These are phyloP conservation scores for Seladonia tumulorum DNA, from an alignment of 2,888 invertebrate genomes.

Conservation along the genomic window DNA sequence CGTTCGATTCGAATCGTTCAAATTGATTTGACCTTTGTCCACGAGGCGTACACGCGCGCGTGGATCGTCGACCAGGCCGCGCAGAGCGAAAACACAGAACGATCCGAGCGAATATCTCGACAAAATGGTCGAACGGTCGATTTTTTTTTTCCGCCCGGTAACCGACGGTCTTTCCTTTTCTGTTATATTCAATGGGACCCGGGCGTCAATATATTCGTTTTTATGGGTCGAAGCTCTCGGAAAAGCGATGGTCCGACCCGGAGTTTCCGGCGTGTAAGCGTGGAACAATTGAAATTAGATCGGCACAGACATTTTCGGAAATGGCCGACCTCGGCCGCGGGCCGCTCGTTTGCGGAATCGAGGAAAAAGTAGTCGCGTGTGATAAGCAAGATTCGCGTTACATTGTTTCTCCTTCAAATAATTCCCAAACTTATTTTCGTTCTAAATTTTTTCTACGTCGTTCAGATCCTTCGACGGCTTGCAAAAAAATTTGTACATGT, in stretches of 20 bases:
- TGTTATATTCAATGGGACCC: slow-evolving; percentile 27
- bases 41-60: slow-evolving; percentile 39
- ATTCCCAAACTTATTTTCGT: not conserved
- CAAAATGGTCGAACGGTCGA: slow-evolving; percentile 28
- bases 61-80: slow-evolving; percentile 22
- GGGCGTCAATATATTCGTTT: slow-evolving; percentile 26
- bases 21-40: slow-evolving; percentile 70
- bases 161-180: slow-evolving; percentile 24
- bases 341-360: not conserved
- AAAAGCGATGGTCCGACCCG: slow-evolving; percentile 2
- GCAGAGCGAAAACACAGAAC: not conserved
- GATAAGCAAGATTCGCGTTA: not conserved
- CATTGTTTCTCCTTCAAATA: not conserved
- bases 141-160: slow-evolving; percentile 38
- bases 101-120: slow-evolving; percentile 45
- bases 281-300: slow-evolving; percentile 30
- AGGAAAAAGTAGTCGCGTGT: not conserved
- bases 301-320: slow-evolving; percentile 13
- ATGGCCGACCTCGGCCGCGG: slow-evolving; percentile 1
- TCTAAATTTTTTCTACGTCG: no score
- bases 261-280: not conserved
- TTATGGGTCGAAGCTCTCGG: slow-evolving; percentile 8
- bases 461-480: no score
- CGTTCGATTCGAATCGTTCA: slow-evolving; percentile 58
- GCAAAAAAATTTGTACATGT: no score